Base-by-base conservation (phyloP, 2,888 invertebrate species). In the Oscheius sp. region DNA sequence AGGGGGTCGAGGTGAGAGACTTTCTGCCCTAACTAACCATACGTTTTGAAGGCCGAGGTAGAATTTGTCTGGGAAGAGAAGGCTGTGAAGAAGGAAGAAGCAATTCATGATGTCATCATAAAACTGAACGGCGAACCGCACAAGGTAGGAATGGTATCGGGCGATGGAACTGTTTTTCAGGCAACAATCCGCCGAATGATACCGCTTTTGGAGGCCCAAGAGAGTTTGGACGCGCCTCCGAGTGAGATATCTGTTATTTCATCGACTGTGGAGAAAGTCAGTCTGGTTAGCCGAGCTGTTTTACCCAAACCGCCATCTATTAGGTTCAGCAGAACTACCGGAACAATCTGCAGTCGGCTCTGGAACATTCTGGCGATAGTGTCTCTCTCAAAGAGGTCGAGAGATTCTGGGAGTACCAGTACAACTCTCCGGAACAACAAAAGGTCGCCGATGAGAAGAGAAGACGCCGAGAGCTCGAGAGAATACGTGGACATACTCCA, bases 351-450 rank as follows among this genome's bases (percentile, higher is more conserved):
- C 47, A 73, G 21, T 47, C 71, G 21, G 73, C 73, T 3, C 11
- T 66, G 53, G 66, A 51, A 51, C 66, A 66, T 33, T 53, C 51
- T 9, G 66, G 66, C 4, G 66, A 66, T 53, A 66, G 11, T 2
- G 37, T 66, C 29, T 11, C 32, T 33, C 21, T 66, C 32, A 10
- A 66, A 11, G 59, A 74, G 50, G 63, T 75, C 13, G 75, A 75
- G 21, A 48, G 63, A 1, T 75, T 75, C 48, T 75, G 75, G 75
- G 53, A 71, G 2, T 75, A 75, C 33, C 75, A 57, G 13, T 75
- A 75, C 63, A 55, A 21, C 29, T 21, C 72, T 10, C 32, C 60
- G 11, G 51, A 72, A 13, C 29, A 72, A 4, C 21, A 60, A 35
- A 13, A 53, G 2, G 35, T 51, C 11, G 57, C 13, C 5, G 29